Evolutionary conservation across 2,888 invertebrate species (phyloP), one percentile per base, ranked within the genome.

Genomic region (Drosophila parthenogenetica): DNA sequence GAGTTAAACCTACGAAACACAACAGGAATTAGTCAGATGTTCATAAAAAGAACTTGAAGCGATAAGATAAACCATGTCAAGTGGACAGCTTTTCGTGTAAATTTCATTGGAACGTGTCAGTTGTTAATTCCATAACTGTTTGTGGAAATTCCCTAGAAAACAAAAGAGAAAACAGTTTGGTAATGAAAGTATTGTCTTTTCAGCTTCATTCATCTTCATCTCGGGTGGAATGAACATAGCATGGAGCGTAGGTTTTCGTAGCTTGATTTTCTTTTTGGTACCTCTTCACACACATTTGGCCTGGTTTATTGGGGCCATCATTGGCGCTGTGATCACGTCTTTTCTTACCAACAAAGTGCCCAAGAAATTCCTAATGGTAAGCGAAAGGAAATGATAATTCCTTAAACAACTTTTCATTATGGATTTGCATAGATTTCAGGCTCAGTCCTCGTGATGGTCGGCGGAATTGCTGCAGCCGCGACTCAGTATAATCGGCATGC

Each of bases 291-390:
- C 69, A 13, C 17, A 29, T 1, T 19, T 87, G 16, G 90, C 86
- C n/a, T 91, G 92, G 92, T 91, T 90, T 57, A 76, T 91, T 48
- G 90, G 80, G 0, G 89, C 68, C 10, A 90, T 91, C 3, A 79
- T 92, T 43, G 91, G 91, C 16, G 85, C 75, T 0, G 5, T 85
- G 1, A 7, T 90, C 3, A 86, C 82, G 22, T 71, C 81, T 1
- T 55, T 79, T 8, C 53, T 84, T 14, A 71, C 80, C 4, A 88
- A 87, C 32, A 69, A 72, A 14, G 2, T 90, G 3, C 75, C 81
- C 1, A 92, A 89, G 61, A 91, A 86, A 40, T 11, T 73, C 0
- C 37, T 89, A 3, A 16, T 87, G 59, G 91, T 91, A 77, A 83
- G 86, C 13, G 7, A 8, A 4, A 19, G 0, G 11, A 11, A 16